Conservation (phyloP, 2,797 vertebrate genomes). For the Notoglanidium macrostoma region DNA sequence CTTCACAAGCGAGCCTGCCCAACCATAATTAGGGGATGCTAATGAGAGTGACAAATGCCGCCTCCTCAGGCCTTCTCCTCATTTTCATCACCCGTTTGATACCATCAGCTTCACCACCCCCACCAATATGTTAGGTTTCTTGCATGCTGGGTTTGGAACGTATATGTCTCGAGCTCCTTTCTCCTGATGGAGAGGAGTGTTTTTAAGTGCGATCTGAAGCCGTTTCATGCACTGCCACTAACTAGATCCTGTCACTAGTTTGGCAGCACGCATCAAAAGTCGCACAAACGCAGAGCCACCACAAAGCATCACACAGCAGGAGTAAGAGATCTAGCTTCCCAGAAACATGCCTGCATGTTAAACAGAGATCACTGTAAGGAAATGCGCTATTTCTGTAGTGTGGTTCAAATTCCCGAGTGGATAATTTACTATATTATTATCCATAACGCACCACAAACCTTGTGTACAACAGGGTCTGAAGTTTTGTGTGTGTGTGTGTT, state of each 20-base stretch:
- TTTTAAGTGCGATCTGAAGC: slow-evolving; percentile 45
- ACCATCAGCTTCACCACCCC: slow-evolving; percentile 26
- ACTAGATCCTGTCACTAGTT: slow-evolving; percentile 47
- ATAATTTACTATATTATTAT: background rate
- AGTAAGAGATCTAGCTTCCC: background rate
- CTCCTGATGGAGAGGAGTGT: background rate
- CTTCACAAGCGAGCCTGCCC: slow-evolving; percentile 20
- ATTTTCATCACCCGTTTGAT: slow-evolving; percentile 38
- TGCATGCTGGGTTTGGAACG: slow-evolving; percentile 15
- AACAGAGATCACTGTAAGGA: background rate
- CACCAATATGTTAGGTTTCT: slow-evolving; percentile 22
- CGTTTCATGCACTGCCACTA: slow-evolving; percentile 41
- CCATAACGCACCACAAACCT: background rate
- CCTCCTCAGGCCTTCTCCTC: slow-evolving; percentile 37
- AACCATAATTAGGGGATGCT: slow-evolving; percentile 50
- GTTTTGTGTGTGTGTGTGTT: background rate
- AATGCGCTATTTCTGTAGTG: background rate
- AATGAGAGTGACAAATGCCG: slow-evolving; percentile 45
- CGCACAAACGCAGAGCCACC: slow-evolving; percentile 22
- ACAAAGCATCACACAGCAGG: slow-evolving; percentile 31
- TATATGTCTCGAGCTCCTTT: slow-evolving; percentile 23
- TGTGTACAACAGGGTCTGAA: background rate
- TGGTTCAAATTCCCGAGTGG: background rate
- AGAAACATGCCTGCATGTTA: background rate
- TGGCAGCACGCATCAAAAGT: slow-evolving; percentile 48